These are phyloP conservation scores for Poicephalus meyeri DNA, from an alignment of 2,113 vertebrate genomes.

Conservation along the genomic window DNA sequence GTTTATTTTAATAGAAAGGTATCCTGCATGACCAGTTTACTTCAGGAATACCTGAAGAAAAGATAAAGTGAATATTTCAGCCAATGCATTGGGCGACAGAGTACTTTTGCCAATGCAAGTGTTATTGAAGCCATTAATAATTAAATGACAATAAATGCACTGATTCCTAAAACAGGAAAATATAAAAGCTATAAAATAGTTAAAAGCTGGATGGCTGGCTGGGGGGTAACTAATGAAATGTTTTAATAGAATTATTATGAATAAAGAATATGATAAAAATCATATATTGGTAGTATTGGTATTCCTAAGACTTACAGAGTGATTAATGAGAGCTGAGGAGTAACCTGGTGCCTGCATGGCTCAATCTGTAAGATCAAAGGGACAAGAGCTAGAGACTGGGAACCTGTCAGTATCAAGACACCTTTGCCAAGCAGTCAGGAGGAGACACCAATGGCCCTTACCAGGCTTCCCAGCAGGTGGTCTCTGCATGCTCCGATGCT, in stretches of 20 bases:
- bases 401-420: background rate
- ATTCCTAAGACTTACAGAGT: background rate
- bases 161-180: background rate
- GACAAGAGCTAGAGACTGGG: background rate
- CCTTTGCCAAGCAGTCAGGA: accelerated
- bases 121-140: background rate
- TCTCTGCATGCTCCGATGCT: background rate
- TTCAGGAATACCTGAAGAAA: background rate
- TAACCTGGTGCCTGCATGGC: accelerated
- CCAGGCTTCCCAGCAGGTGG: accelerated
- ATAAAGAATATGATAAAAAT: background rate
- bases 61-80: background rate
- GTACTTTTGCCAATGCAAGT: background rate
- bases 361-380: background rate
- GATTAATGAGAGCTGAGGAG: background rate
- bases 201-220: background rate
- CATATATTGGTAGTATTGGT: background rate
- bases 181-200: background rate
- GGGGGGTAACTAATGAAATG: background rate
- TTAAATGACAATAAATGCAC: background rate
- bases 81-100: background rate
- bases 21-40: background rate
- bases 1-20: background rate
- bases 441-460: accelerated
- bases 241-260: background rate